Evolutionary conservation across 2,797 vertebrate species (phyloP), one percentile per base, ranked within the genome.

Genomic region (Diplodus sargus): DNA sequence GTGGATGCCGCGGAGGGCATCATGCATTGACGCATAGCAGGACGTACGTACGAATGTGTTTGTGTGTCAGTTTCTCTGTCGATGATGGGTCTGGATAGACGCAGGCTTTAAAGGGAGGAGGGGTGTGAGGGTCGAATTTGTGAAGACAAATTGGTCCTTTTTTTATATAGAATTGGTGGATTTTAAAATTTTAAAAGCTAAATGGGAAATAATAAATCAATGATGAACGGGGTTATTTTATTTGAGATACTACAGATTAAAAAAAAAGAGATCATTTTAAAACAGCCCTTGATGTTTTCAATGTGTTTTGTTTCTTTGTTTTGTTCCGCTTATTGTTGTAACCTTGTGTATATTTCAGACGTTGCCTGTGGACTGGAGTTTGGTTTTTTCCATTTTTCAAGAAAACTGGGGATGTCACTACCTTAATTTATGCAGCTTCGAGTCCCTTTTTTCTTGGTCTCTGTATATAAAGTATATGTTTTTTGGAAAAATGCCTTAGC

Each of bases 381-480:
- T 70, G 39, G 39, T 81, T 85, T 81, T 81, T 76, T 22, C 43
- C 18, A 56, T 74, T 78, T 34, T 86, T 72, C 47, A 81, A 83
- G 66, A 63, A 70, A 86, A 79, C 49, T 79, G 47, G 86, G 75
- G 63, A 85, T 88, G 76, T 90, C 73, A 73, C 42, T 78, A 51
- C 73, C 52, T 90, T 91, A 88, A 93, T 90, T 90, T 91, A 91
- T 93, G 85, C 77, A 82, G 76, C 67, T 81, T 87, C 74, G 34
- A 83, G 64, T 79, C 61, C 51, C 48, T 58, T 57, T 86, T 83
- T 86, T 34, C 47, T 85, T 80, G 67, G 34, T 76, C 61, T 90
- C 20, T 94, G 90, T 94, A 91, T 90, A 92, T 93, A 93, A 85
- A 78, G 74, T 85, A 64, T 70, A 60, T 83, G 67, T 28, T 28